Base-by-base conservation (phyloP, 1,140 invertebrate genomes). In the Acromyrmex echinatior region DNA sequence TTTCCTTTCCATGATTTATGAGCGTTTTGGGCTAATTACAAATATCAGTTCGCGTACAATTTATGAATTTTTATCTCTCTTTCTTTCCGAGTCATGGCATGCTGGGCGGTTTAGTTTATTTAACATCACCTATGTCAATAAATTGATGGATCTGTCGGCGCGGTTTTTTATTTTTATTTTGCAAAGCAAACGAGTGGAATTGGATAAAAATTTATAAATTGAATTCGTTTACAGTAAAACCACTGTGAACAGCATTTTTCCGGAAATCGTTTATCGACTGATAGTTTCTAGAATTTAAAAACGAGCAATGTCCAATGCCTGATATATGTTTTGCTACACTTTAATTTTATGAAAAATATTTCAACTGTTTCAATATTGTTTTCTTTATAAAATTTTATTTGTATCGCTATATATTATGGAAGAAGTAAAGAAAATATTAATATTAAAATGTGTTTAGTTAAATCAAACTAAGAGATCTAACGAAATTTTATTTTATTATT, bases 191-290 rank as follows among this genome's bases (percentile, higher is more conserved):
- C 70, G 35, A 76, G 14, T 62, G 39, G 7, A 71, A 63, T 63
- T 58, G 56, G n/a, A 82, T 82, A 60, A 74, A 73, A 60, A 31
- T 71, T 73, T 74, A 60, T 74, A 62, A 74, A 82, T 70, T 49
- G 80, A 10, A 28, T 51, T 82, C 25, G 56, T 73, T 51, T 71
- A 58, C n/a, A n/a, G n/a, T 6, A 4, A n/a, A 60, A 82, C 39
- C 31, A 25, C 49, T 81, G 39, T 58, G 14, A 66, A 56, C 6
- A 74, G 39, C 39, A 73, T 58, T 82, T 82, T 82, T 45, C 53
- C 14, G 60, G 10, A 82, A 49, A 9, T 31, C 25, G 39, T 73
- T 82, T 82, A 39, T 73, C 18, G 12, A 45, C 25, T 31, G 25
- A 82, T 45, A 74, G 25, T 82, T 73, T 73, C 7, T 7, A 14